Evolutionary conservation across 2,113 vertebrate species (phyloP), one percentile per base, ranked within the genome.

Genomic region (Brachirus orientalis): DNA sequence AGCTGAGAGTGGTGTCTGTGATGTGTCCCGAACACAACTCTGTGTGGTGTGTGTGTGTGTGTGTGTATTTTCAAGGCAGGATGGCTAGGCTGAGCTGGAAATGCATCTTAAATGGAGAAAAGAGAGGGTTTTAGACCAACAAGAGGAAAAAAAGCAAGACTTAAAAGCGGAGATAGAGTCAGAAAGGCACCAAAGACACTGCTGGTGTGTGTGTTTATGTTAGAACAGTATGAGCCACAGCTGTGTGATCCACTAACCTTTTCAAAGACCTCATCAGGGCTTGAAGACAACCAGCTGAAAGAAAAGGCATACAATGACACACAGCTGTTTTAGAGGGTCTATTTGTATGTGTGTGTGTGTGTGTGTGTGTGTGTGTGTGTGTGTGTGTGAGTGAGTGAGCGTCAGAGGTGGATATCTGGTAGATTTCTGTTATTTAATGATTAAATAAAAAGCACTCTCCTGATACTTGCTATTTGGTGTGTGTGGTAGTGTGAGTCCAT

Each of bases 71-170:
- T 20, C 5, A 57, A 79, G 36, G 60, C 54, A 61, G 86, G 89
- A 88, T 85, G 80, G 77, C 82, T 84, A 60, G 88, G 88, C 82
- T 60, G 86, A 68, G 74, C 82, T 87, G 88, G 89, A 74, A 89
- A 82, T 12, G 80, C 74, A 85, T 82, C 81, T 79, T 20, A 40
- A 50, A 77, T 33, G 47, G 54, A 66, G 67, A 35, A 57, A 62
- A 45, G 12, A 57, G 12, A 57, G 50, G 37, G 33, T 69, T 76
- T 47, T 13, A 75, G 28, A 36, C 40, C 12, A 14, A 43, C 16
- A 3, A 38, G 18, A 9, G 10, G 17, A 20, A 47, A 28, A 68
- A 81, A 66, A 66, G 28, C 0, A 1, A 45, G 19, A 54, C 45
- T 45, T 44, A 13, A 45, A 54, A 14, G 71, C 28, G 33, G 36